Conservation (phyloP, 2,888 invertebrate genomes). For the Leptinotarsa tumamoca region DNA sequence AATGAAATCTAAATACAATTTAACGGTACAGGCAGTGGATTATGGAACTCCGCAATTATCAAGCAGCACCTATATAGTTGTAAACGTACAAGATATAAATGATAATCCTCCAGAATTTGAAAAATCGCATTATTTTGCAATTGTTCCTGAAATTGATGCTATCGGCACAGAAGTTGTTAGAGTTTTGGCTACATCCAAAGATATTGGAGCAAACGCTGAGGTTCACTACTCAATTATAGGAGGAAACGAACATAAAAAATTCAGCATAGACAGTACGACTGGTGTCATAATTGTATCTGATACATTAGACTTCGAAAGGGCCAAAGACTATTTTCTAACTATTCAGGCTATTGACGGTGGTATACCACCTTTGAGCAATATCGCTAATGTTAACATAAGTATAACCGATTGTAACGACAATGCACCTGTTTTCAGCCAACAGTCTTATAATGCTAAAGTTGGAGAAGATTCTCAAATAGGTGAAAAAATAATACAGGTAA, state of each 20-base stretch:
- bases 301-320: slow-evolving; percentile 88
- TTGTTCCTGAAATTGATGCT: slow-evolving; percentile 82
- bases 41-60: slow-evolving; percentile 81
- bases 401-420: slow-evolving; percentile 91
- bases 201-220: slow-evolving; percentile 93
- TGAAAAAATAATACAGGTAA: slow-evolving; percentile 79
- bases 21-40: slow-evolving; percentile 87
- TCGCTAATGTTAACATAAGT: slow-evolving; percentile 88
- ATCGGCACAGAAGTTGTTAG: slow-evolving; percentile 84
- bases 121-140: slow-evolving; percentile 81
- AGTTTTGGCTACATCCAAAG: slow-evolving; percentile 91
- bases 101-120: slow-evolving; percentile 97
- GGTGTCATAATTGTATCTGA: slow-evolving; percentile 84
- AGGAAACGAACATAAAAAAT: slow-evolving; percentile 90
- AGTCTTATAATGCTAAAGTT: slow-evolving; percentile 80
- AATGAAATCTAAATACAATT: slow-evolving; percentile 84
- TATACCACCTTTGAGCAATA: slow-evolving; percentile 87
- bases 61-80: slow-evolving; percentile 76
- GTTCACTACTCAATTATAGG: slow-evolving; percentile 89
- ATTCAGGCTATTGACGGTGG: slow-evolving; percentile 93
- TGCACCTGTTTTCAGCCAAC: slow-evolving; percentile 82
- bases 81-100: slow-evolving; percentile 91
- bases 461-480: slow-evolving; percentile 83
- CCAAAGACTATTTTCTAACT: slow-evolving; percentile 86
- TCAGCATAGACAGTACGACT: slow-evolving; percentile 71